Evolutionary conservation across 2,888 invertebrate genomes (phyloP).

Genomic region (Agonopterix subpropinquella): DNA sequence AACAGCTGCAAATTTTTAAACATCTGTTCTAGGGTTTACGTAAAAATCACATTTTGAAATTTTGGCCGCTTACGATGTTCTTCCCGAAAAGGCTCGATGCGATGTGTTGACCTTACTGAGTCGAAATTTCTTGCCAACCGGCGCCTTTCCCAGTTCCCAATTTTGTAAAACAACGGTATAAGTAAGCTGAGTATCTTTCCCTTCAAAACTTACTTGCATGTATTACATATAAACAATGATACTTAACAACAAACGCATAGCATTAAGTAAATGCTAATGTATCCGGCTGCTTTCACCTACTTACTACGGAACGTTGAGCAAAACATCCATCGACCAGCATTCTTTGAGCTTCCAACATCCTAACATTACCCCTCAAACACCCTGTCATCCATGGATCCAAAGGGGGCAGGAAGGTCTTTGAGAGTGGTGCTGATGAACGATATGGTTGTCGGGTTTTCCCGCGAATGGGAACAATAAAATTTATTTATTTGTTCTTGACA

Average conservation of each 20-base stretch:
- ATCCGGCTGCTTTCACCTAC: constrained; percentile 23
- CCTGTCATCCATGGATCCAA: too few species aligned
- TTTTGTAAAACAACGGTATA: too few species aligned
- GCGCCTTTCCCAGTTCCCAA: too few species aligned
- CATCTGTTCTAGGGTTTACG: too few species aligned
- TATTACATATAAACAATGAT: background rate
- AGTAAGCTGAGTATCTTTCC: too few species aligned
- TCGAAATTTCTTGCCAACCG: too few species aligned
- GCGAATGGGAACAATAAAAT: constrained; percentile 1
- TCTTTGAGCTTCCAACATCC: background rate
- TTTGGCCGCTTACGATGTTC: too few species aligned
- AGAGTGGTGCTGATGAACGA: background rate
- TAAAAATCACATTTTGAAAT: too few species aligned
- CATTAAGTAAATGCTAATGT: constrained; percentile 18
- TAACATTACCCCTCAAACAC: background rate
- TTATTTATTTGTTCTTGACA: constrained; percentile 2
- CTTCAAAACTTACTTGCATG: background rate
- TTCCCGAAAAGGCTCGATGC: too few species aligned
- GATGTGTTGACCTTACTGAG: too few species aligned
- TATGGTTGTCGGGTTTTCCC: constrained; percentile 5
- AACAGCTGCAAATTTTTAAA: too few species aligned
- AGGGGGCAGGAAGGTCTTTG: background rate
- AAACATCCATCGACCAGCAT: constrained; percentile 7
- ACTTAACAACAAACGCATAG: background rate
- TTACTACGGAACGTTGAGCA: constrained; percentile 13